Evolutionary conservation across 1,140 invertebrate species (phyloP).

Genomic region (Oscheius sp.): DNA sequence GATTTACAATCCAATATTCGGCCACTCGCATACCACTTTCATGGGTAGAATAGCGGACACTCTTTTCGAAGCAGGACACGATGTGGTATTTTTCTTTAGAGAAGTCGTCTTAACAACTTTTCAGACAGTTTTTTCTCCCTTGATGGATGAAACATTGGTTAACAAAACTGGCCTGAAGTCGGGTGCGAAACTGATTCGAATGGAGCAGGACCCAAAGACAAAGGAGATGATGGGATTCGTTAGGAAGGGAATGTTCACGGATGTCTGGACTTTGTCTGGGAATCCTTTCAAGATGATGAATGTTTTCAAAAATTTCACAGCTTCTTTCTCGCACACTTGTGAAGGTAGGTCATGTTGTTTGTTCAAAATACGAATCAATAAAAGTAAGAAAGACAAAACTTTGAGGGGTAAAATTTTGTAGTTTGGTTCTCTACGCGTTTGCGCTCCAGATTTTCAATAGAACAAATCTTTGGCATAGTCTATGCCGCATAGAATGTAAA

Average conservation of each 20-base stretch:
- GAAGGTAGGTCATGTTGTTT: neutral
- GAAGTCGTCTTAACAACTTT: neutral
- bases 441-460: too few species aligned
- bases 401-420: too few species aligned
- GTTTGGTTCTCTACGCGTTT: too few species aligned
- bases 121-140: neutral
- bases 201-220: neutral
- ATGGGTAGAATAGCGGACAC: slow-evolving; percentile 27
- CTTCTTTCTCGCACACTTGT: neutral
- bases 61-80: slow-evolving; percentile 64
- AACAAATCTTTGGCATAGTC: too few species aligned
- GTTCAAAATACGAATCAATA: neutral
- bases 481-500: too few species aligned
- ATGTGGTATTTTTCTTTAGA: slow-evolving; percentile 15
- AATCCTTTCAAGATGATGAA: neutral
- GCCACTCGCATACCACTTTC: slow-evolving; percentile 27
- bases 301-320: neutral
- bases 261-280: neutral
- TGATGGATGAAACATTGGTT: neutral
- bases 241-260: neutral
- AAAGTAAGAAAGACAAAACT: neutral
- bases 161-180: neutral
- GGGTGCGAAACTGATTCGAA: neutral
- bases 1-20: slow-evolving; percentile 18
- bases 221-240: neutral